Base-by-base conservation (phyloP, 2,113 vertebrate species). In the Pteropus alecto region DNA sequence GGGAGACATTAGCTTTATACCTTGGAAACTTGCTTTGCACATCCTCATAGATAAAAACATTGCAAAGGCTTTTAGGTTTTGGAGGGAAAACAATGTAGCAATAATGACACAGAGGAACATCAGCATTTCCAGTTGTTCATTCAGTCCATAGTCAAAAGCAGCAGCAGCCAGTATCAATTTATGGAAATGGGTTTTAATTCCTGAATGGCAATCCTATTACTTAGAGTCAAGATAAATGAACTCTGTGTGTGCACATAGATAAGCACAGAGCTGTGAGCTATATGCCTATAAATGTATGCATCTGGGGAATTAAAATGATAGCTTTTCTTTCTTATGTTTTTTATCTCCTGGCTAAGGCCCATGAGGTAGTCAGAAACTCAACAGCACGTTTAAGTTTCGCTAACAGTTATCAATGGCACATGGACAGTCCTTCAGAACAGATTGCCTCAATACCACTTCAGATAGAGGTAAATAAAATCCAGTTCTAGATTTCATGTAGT, bases 1-100 rank as follows among this genome's bases (percentile, higher is more conserved):
- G 0, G n/a, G 81, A 86, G 63, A 95, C 24, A 63, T 94, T 58
- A 70, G 85, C 67, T 89, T 88, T 56, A 77, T 94, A 97, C 58
- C 85, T 82, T 65, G 74, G 19, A 97, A 97, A 96, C 74, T 96
- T 91, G 43, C 77, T 93, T 38, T 76, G 85, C 54, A 28, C 21
- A 70, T 65, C 18, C 74, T 94, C 18, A 51, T 94, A 61, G 0
- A 41, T 94, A 79, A 94, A 94, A 96, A 78, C 1, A 43, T 61
- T 81, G 18, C 35, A 30, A 91, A 92, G 86, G 28, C 12, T 21
- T 93, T 78, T n/a, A 24, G 41, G 30, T 67, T 79, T 92, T 54
- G 26, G 16, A 16, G n/a, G 13, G 9, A 33, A 12, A 54, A 22
- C 2, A 58, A 63, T 84, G 82, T 28, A 43, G 65, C n/a, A 86